Percentiles rank a stretch among this genome's conserved stretches.
Conservation (phyloP, 2,888 invertebrate species). For the Gnatocerus cornutus region DNA sequence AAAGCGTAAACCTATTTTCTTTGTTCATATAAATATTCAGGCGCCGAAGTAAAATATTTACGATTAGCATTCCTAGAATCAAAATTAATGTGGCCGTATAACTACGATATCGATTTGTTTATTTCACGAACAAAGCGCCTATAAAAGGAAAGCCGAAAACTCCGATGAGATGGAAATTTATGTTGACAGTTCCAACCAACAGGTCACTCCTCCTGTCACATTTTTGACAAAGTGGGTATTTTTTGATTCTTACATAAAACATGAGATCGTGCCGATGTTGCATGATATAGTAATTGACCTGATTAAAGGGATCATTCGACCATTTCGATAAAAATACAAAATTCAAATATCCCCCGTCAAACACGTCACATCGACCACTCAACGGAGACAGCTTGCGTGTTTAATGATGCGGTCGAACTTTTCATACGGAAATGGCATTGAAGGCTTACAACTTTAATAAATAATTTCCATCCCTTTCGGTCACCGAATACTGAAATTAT, state of each 20-base stretch:
- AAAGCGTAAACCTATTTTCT: slow-evolving; percentile 58
- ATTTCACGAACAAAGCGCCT: slow-evolving; percentile 26
- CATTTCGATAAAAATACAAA: slow-evolving; percentile 48
- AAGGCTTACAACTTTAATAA: slow-evolving; percentile 37
- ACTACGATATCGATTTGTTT: slow-evolving; percentile 49
- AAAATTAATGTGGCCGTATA: slow-evolving; percentile 58
- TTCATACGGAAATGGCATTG: slow-evolving; percentile 52
- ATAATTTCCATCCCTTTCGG: slow-evolving; percentile 32
- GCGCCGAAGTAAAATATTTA: slow-evolving; percentile 58
- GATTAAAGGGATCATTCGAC: slow-evolving; percentile 45
- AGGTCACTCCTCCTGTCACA: slow-evolving; percentile 15
- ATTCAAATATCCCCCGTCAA: slow-evolving; percentile 47
- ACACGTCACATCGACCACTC: slow-evolving; percentile 44
- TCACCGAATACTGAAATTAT: slow-evolving; percentile 20
- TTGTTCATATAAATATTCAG: slow-evolving; percentile 60
- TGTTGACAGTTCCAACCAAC: slow-evolving; percentile 13
- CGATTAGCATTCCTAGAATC: slow-evolving; percentile 54
- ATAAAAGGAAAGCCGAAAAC: neutral
- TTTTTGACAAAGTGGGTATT: slow-evolving; percentile 22
- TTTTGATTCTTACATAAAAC: slow-evolving; percentile 27
- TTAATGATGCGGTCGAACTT: slow-evolving; percentile 51
- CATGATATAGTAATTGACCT: slow-evolving; percentile 40
- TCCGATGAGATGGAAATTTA: slow-evolving; percentile 15
- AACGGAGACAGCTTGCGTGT: slow-evolving; percentile 49
- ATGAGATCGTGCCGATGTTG: slow-evolving; percentile 32